Evolutionary conservation across 1,140 invertebrate genomes (phyloP), one percentile per base, ranked within the genome.

Genomic region (Macrobrachium rosenbergii): DNA sequence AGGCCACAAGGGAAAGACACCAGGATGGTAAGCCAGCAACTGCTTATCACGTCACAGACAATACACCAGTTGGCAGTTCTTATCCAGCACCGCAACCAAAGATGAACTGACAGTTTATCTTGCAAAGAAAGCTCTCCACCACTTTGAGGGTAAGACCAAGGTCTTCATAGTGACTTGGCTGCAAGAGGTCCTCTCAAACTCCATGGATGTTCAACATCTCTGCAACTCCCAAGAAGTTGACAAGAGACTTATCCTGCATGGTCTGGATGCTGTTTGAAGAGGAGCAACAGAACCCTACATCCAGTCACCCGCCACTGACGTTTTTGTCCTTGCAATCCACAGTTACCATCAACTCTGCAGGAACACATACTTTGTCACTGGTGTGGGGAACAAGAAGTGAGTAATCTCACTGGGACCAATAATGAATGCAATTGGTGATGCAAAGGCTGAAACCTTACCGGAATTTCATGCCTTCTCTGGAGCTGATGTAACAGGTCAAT

Each of bases 51-150:
- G 16, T 76, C 23, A 76, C 73, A 69, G 62, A 82, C 79, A 67
- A 37, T 64, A 83, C 12, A 62, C 58, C 82, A 76, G 37, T 84
- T 16, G 73, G 72, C 17, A 82, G 64, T 62, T 82, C 37, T 23
- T 64, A n/a, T 63, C 63, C 52, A 82, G 79, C 63, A 82, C 60
- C 7, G 76, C 16, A 19, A 28, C 17, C 45, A 64, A 84, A 45
- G 69, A 76, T 84, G 82, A 84, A 59, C 73, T 84, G 58, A 84
- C 82, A 17, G 82, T 77, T 60, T 76, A 76, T 45, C 28, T 84
- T n/a, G 82, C 58, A 19, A 23, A 80, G 58, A 80, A 80, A 63
- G 78, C 78, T 28, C 59, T 80, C 62, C 21, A 28, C 17, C 59
- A 63, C 43, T 63, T 80, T 63, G 45, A 63, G 23, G 78, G 78